Evolutionary conservation across 2,113 vertebrate genomes (phyloP).

Genomic region (Caretta caretta): DNA sequence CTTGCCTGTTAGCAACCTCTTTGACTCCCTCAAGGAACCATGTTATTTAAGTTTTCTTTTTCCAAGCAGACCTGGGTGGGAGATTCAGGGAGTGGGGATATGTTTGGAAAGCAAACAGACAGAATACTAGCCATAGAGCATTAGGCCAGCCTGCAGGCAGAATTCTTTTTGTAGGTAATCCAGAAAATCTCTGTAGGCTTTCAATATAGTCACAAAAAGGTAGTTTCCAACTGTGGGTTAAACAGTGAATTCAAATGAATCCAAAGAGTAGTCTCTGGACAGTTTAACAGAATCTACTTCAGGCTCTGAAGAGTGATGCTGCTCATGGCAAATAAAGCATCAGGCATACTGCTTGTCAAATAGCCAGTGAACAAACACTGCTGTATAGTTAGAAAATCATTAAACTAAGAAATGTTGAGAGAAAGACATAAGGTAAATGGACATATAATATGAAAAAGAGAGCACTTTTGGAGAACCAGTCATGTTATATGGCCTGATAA

Average conservation of each 20-base stretch:
- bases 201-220: not conserved
- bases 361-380: not conserved
- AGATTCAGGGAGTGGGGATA: not conserved
- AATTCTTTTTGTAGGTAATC: not conserved
- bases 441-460: slow-evolving; percentile 18
- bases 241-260: not conserved
- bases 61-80: not conserved
- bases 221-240: slow-evolving; percentile 25
- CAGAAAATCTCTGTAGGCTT: not conserved
- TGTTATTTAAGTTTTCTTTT: not conserved
- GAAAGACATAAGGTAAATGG: slow-evolving; percentile 12
- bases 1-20: not conserved
- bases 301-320: not conserved
- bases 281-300: not conserved
- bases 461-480: not conserved
- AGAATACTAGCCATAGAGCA: not conserved
- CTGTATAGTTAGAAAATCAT: not conserved
- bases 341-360: not conserved
- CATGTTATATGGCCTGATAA: slow-evolving; percentile 35
- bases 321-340: not conserved
- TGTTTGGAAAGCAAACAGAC: not conserved
- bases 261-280: not conserved
- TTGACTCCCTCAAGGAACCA: not conserved
- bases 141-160: fast-evolving
- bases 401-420: not conserved